phyloP scores from a whole-genome alignment of 2,113 vertebrate species.

The Mixornis gularis region DNA sequence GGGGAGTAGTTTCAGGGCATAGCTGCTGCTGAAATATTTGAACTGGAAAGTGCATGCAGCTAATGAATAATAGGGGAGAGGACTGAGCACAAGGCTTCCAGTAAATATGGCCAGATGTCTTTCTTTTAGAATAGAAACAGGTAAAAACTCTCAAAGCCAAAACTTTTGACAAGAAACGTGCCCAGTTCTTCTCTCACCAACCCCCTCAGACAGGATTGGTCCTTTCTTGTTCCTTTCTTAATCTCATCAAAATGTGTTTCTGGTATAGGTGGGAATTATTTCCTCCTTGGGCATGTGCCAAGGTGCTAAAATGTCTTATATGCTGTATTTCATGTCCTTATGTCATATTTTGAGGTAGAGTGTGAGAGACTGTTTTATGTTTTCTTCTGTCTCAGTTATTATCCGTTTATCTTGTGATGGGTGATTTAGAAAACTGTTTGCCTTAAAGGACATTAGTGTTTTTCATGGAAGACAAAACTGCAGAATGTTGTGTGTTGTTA shows the following conservation, averaged over 20 bases:
- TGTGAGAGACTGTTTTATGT: neutral
- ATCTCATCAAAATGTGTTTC: neutral
- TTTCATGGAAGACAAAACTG: neutral
- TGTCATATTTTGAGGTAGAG: neutral
- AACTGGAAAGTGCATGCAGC: neutral
- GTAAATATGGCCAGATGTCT: neutral
- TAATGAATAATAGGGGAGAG: neutral
- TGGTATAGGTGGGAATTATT: neutral
- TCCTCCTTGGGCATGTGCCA: neutral
- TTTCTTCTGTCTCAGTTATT: neutral
- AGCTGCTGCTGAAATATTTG: neutral
- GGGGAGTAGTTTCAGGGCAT: neutral
- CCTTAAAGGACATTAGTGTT: neutral
- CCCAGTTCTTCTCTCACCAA: neutral
- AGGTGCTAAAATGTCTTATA: neutral
- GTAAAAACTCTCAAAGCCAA: neutral
- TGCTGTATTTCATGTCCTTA: neutral
- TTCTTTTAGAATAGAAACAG: neutral
- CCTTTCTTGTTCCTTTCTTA: neutral
- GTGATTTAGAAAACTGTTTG: neutral
- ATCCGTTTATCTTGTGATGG: neutral
- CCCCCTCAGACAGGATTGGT: neutral
- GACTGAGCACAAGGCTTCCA: neutral
- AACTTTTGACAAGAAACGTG: neutral
- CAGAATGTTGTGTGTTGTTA: neutral